These are phyloP conservation scores for Danio aesculapii DNA, from an alignment of 2,797 vertebrate species.

Conservation along the genomic window DNA sequence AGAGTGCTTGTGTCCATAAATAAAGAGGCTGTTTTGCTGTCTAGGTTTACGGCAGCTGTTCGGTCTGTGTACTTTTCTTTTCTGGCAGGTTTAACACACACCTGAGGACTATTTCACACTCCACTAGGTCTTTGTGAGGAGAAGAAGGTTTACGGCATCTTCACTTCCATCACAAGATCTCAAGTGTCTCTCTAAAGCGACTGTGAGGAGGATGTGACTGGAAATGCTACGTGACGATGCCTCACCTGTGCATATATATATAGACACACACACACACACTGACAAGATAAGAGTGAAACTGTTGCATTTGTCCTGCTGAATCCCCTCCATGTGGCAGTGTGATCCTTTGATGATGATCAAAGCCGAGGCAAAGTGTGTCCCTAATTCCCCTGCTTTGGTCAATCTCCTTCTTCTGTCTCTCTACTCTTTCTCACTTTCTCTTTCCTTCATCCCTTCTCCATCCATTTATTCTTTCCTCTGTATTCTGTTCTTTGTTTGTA, in stretches of 20 bases:
- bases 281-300: slow-evolving; percentile 47
- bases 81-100: slow-evolving; percentile 35
- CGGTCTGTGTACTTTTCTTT: slow-evolving; percentile 30
- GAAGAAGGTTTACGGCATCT: slow-evolving; percentile 41
- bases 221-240: background rate
- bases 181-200: slow-evolving; percentile 20
- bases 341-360: slow-evolving; percentile 66
- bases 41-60: slow-evolving; percentile 22
- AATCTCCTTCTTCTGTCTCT: slow-evolving; percentile 14
- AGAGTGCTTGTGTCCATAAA: slow-evolving; percentile 42
- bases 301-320: slow-evolving; percentile 51
- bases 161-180: slow-evolving; percentile 6
- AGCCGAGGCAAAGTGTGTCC: slow-evolving; percentile 47
- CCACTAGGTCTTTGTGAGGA: slow-evolving; percentile 15
- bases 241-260: slow-evolving; percentile 6
- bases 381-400: slow-evolving; percentile 32
- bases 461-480: background rate
- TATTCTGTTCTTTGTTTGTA: background rate
- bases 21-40: slow-evolving; percentile 33
- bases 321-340: slow-evolving; percentile 29
- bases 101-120: slow-evolving; percentile 60
- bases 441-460: slow-evolving; percentile 1
- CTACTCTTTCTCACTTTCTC: slow-evolving; percentile 1
- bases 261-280: slow-evolving; percentile 15
- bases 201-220: slow-evolving; percentile 18